Base-by-base conservation (phyloP, 2,888 invertebrate genomes). In the Psylliodes chrysocephalus region DNA sequence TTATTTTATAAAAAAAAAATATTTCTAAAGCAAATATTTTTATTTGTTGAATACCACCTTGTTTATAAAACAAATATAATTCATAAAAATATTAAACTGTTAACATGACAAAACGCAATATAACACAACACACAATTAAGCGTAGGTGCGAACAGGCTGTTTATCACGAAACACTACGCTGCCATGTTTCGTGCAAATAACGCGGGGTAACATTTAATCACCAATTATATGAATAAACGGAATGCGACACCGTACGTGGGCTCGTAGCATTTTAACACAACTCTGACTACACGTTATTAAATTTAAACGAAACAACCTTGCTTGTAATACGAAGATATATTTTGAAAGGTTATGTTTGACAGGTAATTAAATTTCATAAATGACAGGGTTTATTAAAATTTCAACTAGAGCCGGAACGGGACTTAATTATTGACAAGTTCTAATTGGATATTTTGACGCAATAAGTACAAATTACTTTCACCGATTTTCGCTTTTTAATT, bases 161-260 rank as follows among this genome's bases (percentile, higher is more conserved):
- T 59, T 40, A 49, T 49, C 49, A 59, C 49, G 59, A 18, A 59
- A 49, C 44, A 8, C 25, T 17, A 12, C 4, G 19, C 10, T 46
- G 10, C 19, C 53, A 33, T 22, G 56, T 33, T 33, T 49, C 30
- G 40, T 14, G 49, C 38, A 49, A 40, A 59, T 59, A 49, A 59
- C 38, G 19, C 17, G n/a, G 22, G 25, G 8, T 51, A 49, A 59
- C 28, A 59, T 47, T 57, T 57, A 57, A 35, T 38, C 30, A 18
- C 38, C 49, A 28, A 59, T 59, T 59, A 59, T 2, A 59, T 46
- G 38, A 56, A 56, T 56, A 46, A 49, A 49, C 30, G 28, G 28
- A 49, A 49, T 30, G 12, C 12, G 49, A 49, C 49, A 49, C 49
- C 49, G 49, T 17, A 22, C 28, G 49, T 49, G 15, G 49, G 49